A percentile compares a stretch with the other conserved stretches of the same genome.
These are phyloP conservation scores for Tenualosa ilisha DNA, from an alignment of 2,797 vertebrate genomes.

Conservation along the genomic window DNA sequence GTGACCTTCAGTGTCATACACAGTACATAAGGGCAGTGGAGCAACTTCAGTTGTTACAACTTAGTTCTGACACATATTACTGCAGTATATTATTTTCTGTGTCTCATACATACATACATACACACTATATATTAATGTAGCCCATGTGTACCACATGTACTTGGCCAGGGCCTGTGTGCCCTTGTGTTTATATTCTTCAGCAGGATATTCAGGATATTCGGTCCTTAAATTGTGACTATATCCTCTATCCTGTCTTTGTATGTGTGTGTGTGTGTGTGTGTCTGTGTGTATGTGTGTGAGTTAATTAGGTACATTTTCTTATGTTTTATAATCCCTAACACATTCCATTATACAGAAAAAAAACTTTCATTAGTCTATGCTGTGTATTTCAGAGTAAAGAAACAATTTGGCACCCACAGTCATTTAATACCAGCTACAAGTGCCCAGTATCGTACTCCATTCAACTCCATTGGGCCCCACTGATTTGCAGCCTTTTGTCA, in stretches of 20 bases:
- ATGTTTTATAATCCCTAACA: neutral
- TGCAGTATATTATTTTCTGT: too few species aligned
- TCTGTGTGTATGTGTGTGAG: neutral
- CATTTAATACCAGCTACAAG: neutral
- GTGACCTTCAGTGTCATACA: neutral
- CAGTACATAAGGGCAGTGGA: neutral
- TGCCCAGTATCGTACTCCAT: neutral
- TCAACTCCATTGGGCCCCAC: neutral
- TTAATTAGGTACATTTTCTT: neutral
- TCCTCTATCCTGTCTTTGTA: neutral
- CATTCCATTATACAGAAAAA: neutral
- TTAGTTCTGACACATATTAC: neutral
- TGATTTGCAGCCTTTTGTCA: neutral
- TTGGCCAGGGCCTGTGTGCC: neutral
- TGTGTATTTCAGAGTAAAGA: neutral
- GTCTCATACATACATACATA: too few species aligned
- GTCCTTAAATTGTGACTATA: neutral
- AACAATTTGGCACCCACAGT: neutral
- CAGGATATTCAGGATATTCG: neutral
- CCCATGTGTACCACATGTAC: neutral
- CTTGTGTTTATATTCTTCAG: neutral
- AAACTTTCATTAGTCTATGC: neutral
- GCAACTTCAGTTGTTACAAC: neutral
- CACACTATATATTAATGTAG: too few species aligned
- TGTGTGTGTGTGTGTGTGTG: neutral